These are phyloP conservation scores for Apocrypta bakeri DNA, from an alignment of 1,140 invertebrate species.

Conservation along the genomic window DNA sequence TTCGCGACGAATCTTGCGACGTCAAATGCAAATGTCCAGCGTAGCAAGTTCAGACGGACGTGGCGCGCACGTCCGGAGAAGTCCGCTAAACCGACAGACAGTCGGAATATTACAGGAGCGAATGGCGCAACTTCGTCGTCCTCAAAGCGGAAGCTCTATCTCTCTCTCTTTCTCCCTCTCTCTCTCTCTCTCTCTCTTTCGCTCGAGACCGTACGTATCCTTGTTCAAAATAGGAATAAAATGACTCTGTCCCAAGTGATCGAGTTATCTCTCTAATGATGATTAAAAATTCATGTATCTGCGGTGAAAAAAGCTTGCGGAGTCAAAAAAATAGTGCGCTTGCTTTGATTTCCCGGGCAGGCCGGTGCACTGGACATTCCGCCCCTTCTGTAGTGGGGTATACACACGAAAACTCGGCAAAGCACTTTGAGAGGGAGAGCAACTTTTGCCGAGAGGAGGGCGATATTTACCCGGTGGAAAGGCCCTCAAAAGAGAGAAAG, in stretches of 20 bases:
- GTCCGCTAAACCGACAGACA: slow-evolving; percentile 5
- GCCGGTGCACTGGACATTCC: neutral
- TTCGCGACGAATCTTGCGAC: slow-evolving; percentile 46
- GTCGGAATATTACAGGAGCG: slow-evolving; percentile 15
- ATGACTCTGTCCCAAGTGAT: neutral
- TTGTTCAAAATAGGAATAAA: slow-evolving; percentile 34
- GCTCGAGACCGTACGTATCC: neutral
- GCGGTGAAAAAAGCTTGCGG: neutral
- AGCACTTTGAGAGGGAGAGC: slow-evolving; percentile 44
- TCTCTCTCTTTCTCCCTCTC: no score
- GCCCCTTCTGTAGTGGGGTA: no score
- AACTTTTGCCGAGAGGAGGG: neutral
- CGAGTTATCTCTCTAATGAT: neutral
- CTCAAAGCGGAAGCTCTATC: slow-evolving; percentile 5
- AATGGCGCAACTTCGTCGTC: slow-evolving; percentile 29
- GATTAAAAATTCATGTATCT: neutral
- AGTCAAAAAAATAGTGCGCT: neutral
- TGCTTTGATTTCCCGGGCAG: slow-evolving; percentile 20
- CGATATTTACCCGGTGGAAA: slow-evolving; percentile 62
- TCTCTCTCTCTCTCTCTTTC: neutral
- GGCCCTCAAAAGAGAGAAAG: slow-evolving; percentile 31
- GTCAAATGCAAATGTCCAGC: slow-evolving; percentile 48
- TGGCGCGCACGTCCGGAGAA: neutral
- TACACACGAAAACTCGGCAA: slow-evolving; percentile 38
- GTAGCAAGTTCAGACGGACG: slow-evolving; percentile 24